Percentiles rank a stretch among this genome's conserved stretches.
phyloP scores from a whole-genome alignment of 2,113 vertebrate species.

The Sula dactylatra region DNA sequence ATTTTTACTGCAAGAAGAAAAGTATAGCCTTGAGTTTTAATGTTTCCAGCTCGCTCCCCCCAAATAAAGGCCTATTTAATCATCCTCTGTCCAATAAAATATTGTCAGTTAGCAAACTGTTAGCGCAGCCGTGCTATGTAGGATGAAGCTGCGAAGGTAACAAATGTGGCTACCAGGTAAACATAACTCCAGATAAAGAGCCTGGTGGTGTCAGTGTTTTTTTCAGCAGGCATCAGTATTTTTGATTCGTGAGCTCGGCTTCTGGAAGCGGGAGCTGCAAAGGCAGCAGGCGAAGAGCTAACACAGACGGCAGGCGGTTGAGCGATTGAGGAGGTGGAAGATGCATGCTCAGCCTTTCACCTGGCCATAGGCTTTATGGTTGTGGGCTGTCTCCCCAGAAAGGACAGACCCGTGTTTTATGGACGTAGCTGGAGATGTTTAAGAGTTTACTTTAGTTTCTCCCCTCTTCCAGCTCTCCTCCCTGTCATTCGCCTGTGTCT shows the following conservation, averaged over 20 bases:
- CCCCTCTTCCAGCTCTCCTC: neutral
- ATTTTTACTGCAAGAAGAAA: slow-evolving; percentile 27
- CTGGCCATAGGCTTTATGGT: neutral
- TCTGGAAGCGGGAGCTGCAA: neutral
- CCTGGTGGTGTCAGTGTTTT: slow-evolving; percentile 24
- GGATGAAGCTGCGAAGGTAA: slow-evolving; percentile 33
- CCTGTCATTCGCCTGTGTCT: neutral
- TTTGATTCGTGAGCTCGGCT: slow-evolving; percentile 47
- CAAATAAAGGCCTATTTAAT: slow-evolving; percentile 66
- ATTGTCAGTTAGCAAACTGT: slow-evolving; percentile 58
- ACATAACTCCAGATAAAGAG: slow-evolving; percentile 52
- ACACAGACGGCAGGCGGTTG: accelerated
- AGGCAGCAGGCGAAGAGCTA: neutral
- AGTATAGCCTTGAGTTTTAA: slow-evolving; percentile 60
- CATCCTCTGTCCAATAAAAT: slow-evolving; percentile 60
- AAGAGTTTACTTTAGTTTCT: neutral
- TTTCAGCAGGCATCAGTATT: slow-evolving; percentile 41
- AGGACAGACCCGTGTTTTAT: accelerated
- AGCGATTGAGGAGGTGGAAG: neutral
- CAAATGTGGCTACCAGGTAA: slow-evolving; percentile 44
- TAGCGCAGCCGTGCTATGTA: neutral
- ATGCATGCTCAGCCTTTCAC: neutral
- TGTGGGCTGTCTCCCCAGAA: neutral
- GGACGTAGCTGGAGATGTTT: neutral
- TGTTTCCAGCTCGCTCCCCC: slow-evolving; percentile 52